Conservation (phyloP, 1,140 invertebrate genomes). For the Polypedilum pembai region DNA sequence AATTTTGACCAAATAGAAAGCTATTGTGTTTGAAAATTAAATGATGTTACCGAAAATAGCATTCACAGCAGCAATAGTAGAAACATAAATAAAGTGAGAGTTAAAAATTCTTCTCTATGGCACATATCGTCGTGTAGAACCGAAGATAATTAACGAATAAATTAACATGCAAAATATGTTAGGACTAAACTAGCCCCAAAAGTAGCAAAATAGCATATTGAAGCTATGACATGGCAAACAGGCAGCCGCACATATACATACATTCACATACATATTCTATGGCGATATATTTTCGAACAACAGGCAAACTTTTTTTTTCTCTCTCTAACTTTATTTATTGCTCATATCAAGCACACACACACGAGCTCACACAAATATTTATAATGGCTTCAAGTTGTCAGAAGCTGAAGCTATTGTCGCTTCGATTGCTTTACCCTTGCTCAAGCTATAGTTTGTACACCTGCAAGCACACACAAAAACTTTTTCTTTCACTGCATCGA, state of each 20-base stretch:
- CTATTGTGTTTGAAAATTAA: not conserved
- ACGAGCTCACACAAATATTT: not conserved
- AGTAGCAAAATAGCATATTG: not conserved
- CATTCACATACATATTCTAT: not conserved
- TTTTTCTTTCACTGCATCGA: too few relatives aligned
- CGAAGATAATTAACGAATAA: conserved; percentile 27
- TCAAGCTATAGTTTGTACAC: too few relatives aligned
- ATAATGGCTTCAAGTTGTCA: too few relatives aligned
- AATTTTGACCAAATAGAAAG: too few relatives aligned
- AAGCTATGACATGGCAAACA: too few relatives aligned
- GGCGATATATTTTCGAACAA: not conserved
- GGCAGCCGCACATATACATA: not conserved
- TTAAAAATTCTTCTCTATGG: not conserved
- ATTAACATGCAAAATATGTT: conserved; percentile 26
- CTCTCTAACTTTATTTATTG: not conserved
- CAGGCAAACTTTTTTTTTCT: not conserved
- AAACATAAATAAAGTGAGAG: conserved; percentile 3
- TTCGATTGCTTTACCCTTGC: too few relatives aligned
- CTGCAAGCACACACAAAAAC: too few relatives aligned
- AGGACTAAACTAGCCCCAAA: not conserved
- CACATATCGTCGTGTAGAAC: too few relatives aligned
- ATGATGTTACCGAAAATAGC: not conserved
- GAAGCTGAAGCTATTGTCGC: too few relatives aligned
- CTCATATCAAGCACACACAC: not conserved
- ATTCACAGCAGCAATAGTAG: not conserved